A percentile compares a stretch with the other conserved stretches of the same genome.
phyloP scores from a whole-genome alignment of 2,888 invertebrate species.

The Protonemura montana region DNA sequence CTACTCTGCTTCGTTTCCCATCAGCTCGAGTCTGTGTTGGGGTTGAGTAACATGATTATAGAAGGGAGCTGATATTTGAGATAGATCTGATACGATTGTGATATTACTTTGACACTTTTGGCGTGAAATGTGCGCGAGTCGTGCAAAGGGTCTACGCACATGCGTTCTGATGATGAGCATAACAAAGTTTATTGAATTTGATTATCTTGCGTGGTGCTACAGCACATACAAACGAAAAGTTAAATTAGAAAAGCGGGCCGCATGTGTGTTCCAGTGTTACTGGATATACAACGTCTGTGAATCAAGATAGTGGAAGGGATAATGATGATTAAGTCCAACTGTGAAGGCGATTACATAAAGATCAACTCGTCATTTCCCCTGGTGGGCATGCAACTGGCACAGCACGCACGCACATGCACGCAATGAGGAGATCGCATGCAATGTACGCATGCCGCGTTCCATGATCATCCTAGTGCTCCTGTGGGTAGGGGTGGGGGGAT shows the following conservation, averaged over 20 bases:
- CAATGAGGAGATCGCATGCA: neutral
- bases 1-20: neutral
- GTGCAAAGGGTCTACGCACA: neutral
- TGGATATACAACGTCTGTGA: neutral
- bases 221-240: constrained; percentile 4
- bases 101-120: neutral
- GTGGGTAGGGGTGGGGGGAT: neutral
- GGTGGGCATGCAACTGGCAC: constrained; percentile 35
- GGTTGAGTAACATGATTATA: neutral
- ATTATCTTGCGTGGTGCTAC: neutral
- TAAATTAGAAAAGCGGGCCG: constrained; percentile 32
- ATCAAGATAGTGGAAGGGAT: constrained; percentile 29
- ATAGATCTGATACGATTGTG: neutral
- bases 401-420: constrained; percentile 41
- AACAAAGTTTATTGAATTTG: neutral
- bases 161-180: neutral
- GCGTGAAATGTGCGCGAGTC: constrained; percentile 1
- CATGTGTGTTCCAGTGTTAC: neutral
- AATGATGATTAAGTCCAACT: constrained; percentile 46
- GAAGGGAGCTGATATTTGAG: constrained; percentile 7
- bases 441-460: neutral
- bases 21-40: neutral
- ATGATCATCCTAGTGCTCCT: constrained; percentile 26
- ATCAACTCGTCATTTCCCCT: constrained; percentile 46
- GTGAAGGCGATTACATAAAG: constrained; percentile 48